phyloP scores from a whole-genome alignment of 2,888 invertebrate genomes.

The Melitaea athalia region DNA sequence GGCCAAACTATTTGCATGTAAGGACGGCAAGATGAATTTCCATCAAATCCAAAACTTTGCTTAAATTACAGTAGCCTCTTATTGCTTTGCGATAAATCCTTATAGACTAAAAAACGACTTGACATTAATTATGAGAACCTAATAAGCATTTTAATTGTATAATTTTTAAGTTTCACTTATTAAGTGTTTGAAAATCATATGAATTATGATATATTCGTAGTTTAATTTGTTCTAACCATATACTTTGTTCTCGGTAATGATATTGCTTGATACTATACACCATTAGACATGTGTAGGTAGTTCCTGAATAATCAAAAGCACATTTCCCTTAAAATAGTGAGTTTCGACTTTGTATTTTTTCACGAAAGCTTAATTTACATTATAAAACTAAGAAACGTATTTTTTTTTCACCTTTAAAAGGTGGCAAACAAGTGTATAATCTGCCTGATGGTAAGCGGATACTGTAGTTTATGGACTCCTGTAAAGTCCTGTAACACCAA shows the following conservation, averaged over 20 bases:
- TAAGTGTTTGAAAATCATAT: background rate
- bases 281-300: too few relatives aligned
- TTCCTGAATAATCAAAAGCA: too few relatives aligned
- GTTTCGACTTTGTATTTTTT: too few relatives aligned
- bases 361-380: too few relatives aligned
- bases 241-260: too few relatives aligned
- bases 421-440: too few relatives aligned
- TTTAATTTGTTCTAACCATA: background rate
- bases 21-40: slow-evolving; percentile 4
- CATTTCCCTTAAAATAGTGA: too few relatives aligned
- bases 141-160: background rate
- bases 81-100: slow-evolving; percentile 7
- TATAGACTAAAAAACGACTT: background rate
- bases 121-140: background rate
- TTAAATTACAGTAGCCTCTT: background rate
- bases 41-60: slow-evolving; percentile 4
- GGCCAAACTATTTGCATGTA: background rate
- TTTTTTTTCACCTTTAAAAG: background rate
- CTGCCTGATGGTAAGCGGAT: too few relatives aligned
- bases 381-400: too few relatives aligned
- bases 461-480: too few relatives aligned
- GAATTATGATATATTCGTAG: background rate
- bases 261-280: too few relatives aligned
- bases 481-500: too few relatives aligned
- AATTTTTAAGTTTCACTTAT: background rate